Evolutionary conservation across 2,888 invertebrate species (phyloP).

Genomic region (Morinoia aosen): DNA sequence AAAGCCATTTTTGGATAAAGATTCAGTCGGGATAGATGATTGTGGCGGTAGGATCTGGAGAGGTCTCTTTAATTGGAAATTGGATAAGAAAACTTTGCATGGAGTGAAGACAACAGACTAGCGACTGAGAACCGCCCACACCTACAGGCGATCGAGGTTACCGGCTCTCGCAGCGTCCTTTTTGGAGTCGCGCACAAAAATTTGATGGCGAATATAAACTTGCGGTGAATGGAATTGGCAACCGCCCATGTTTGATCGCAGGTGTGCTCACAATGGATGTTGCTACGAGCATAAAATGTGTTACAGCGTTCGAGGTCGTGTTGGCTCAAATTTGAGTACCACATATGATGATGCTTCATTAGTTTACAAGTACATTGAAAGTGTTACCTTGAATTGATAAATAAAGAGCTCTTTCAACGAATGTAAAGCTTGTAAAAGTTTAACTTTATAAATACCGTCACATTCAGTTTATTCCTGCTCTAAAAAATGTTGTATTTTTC

Average conservation of each 20-base stretch:
- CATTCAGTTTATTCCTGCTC: neutral
- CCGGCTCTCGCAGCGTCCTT: neutral
- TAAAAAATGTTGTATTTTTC: neutral
- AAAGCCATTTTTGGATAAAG: neutral
- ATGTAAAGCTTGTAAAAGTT: neutral
- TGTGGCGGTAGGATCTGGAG: neutral
- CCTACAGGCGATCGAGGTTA: neutral
- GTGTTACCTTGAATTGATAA: neutral
- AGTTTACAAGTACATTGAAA: neutral
- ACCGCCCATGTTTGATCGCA: neutral
- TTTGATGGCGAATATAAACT: neutral
- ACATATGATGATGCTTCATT: neutral
- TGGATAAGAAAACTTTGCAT: neutral
- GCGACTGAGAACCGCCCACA: neutral
- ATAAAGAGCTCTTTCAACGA: neutral
- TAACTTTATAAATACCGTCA: neutral
- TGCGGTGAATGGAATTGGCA: neutral
- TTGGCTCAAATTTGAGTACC: neutral
- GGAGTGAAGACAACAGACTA: constrained; percentile 23
- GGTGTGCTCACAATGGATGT: neutral
- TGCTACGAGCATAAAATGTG: neutral
- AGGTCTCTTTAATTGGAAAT: constrained; percentile 28
- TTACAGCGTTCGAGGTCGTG: neutral
- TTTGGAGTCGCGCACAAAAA: neutral
- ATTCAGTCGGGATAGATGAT: neutral